Percentiles rank a stretch among this genome's conserved stretches.
These are phyloP conservation scores for Heterocephalus glaber DNA, from an alignment of 2,113 vertebrate species.

Conservation along the genomic window DNA sequence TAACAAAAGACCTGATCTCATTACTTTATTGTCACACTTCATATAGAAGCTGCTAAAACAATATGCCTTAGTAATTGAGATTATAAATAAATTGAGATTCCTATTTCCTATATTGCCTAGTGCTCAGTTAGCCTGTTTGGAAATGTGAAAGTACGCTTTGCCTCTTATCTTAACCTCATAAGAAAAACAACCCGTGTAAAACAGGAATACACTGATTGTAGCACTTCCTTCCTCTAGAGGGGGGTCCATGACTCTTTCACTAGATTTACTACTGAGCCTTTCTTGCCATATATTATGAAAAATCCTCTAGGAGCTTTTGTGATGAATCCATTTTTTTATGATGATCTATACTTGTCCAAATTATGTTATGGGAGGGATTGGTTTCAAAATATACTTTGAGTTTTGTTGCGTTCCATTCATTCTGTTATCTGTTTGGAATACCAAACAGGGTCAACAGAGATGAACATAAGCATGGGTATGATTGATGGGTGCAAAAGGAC, in stretches of 20 bases:
- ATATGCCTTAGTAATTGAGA: slow-evolving; percentile 64
- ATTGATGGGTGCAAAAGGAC: background rate
- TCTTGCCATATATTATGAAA: background rate
- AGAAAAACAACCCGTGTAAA: slow-evolving; percentile 45
- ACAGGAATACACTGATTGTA: background rate
- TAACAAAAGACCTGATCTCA: slow-evolving; percentile 45
- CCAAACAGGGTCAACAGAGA: background rate
- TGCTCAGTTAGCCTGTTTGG: slow-evolving; percentile 25
- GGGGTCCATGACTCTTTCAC: background rate
- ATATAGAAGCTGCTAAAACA: slow-evolving; percentile 53
- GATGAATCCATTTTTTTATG: background rate
- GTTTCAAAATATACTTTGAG: background rate
- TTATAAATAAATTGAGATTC: slow-evolving; percentile 63
- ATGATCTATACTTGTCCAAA: background rate
- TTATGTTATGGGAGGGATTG: background rate
- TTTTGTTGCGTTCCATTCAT: background rate
- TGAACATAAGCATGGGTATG: background rate
- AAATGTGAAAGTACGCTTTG: background rate
- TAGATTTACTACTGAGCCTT: slow-evolving; percentile 6
- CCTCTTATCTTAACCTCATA: slow-evolving; percentile 8
- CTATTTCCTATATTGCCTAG: background rate
- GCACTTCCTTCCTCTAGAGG: background rate
- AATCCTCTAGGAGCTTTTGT: background rate
- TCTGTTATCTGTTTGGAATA: background rate
- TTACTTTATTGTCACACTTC: slow-evolving; percentile 65